Percentiles rank a stretch among this genome's conserved stretches.
phyloP scores from a whole-genome alignment of 1,140 invertebrate species.

The Macrotrachela quadricornifera region DNA sequence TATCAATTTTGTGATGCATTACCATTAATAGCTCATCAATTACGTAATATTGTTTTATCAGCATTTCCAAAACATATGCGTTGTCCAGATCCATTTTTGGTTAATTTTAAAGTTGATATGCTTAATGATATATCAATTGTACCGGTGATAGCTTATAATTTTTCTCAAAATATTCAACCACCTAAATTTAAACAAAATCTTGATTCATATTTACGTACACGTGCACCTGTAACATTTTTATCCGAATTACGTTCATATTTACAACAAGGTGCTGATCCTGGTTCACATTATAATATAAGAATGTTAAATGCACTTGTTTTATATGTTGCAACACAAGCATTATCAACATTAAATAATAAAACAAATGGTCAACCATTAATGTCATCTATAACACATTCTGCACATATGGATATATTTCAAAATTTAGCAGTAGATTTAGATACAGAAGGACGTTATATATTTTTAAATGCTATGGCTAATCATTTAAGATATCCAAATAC shows the following conservation, averaged over 20 bases:
- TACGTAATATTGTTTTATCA: conserved; percentile 88
- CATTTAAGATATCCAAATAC: conserved; percentile 94
- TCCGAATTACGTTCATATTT: conserved; percentile 48
- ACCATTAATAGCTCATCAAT: conserved; percentile 93
- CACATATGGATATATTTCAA: conserved; percentile 99
- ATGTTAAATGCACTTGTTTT: conserved; percentile 53
- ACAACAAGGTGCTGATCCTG: neutral
- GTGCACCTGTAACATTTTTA: conserved; percentile 80
- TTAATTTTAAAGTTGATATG: conserved; percentile 70
- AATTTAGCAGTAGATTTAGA: conserved; percentile 90
- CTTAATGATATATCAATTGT: conserved; percentile 61
- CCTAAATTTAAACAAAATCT: conserved; percentile 69
- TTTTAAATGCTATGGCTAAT: conserved; percentile 92
- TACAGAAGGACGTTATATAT: conserved; percentile 75
- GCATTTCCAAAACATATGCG: conserved; percentile 93
- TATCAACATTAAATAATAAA: conserved; percentile 40
- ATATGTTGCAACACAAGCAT: conserved; percentile 89
- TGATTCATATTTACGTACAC: conserved; percentile 78
- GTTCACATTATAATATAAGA: conserved; percentile 5
- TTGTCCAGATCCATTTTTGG: conserved; percentile 88
- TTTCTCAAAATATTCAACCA: conserved; percentile 62
- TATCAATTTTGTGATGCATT: conserved; percentile 98
- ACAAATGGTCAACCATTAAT: neutral
- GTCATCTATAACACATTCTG: conserved; percentile 42
- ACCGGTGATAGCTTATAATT: conserved; percentile 67